Base-by-base conservation (phyloP, 1,140 invertebrate species). In the Drosophila bocki region DNA sequence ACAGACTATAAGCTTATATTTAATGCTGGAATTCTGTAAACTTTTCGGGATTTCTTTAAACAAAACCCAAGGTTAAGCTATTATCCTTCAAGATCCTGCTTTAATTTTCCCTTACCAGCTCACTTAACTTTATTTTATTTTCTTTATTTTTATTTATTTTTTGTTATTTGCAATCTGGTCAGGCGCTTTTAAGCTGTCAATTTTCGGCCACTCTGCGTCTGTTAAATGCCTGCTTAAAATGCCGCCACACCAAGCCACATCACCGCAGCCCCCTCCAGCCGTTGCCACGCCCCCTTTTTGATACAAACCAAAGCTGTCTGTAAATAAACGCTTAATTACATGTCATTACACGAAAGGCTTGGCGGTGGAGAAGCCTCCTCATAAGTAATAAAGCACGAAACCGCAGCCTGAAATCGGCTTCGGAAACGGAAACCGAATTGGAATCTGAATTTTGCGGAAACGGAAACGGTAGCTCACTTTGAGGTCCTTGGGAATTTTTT, bases 281-380 rank as follows among this genome's bases (percentile, higher is more conserved):
- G 17, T 7, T 5, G 51, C 44, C 51, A 60, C 68, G 54, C 63
- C 67, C 67, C 67, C 61, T 33, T 62, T 50, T 51, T 19, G 35
- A 17, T 29, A 29, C 37, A 58, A 57, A 71, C 67, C 68, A 47
- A 45, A 77, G 60, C 82, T 87, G 83, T 87, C 83, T 83, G 83
- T 86, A 83, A 86, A 86, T 86, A 86, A 84, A 79, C 85, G 78
- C 77, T 88, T 90, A 90, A 90, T 90, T 91, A 90, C 85, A 90
- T 90, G 85, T 90, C 86, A 90, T 90, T 90, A 90, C 75, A 85
- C 54, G 56, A 22, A 50, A 62, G 59, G 58, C 65, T 62, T 41
- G 58, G 35, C 58, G 68, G 56, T 67, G 61, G 37, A 58, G 84
- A 67, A 79, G 71, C 70, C 75, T 78, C 37, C 83, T 80, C 83